Evolutionary conservation across 2,113 vertebrate genomes (phyloP).

Genomic region (Mus musculus): GRCm39 chr14:3820001-3820500

Average conservation of each 20-base stretch:
- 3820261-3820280: too few species aligned
- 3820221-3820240: not conserved
- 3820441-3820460: not conserved
- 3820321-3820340: not conserved
- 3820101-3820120: not conserved
- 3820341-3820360: not conserved
- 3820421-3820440: not conserved
- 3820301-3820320: not conserved
- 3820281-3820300: not conserved
- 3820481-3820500: conserved; percentile 24
- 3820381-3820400: not conserved
- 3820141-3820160: not conserved
- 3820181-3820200: not conserved
- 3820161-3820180: accelerated
- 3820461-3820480: not conserved
- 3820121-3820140: not conserved
- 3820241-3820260: not conserved
- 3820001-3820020: not conserved
- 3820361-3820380: not conserved
- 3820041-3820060: not conserved
- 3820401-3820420: not conserved
- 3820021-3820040: not conserved
- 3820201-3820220: not conserved
- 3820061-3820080: not conserved
- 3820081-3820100: not conserved